Evolutionary conservation across 2,797 vertebrate species (phyloP).

Genomic region (Sebastes trivittatus): DNA sequence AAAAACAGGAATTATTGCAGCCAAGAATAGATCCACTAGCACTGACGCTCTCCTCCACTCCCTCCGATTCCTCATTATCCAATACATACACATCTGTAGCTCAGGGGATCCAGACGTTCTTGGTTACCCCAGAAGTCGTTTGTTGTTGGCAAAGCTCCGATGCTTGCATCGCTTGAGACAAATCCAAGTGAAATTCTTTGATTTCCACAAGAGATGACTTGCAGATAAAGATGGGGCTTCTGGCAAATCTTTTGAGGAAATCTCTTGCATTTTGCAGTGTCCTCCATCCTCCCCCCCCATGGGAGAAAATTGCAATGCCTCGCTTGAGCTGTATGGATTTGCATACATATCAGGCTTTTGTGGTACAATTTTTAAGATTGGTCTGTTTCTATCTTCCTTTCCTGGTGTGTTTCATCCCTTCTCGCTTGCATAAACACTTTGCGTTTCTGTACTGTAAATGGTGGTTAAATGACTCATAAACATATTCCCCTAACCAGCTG

Average conservation of each 20-base stretch:
- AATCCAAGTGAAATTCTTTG: constrained; percentile 51
- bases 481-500: neutral
- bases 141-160: constrained; percentile 49
- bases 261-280: constrained; percentile 18
- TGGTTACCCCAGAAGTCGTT: constrained; percentile 46
- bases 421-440: neutral
- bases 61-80: constrained; percentile 56
- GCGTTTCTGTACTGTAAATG: neutral
- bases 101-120: constrained; percentile 49
- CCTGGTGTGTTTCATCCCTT: constrained; percentile 12
- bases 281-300: neutral
- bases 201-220: constrained; percentile 44
- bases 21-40: constrained; percentile 58
- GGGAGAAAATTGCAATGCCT: constrained; percentile 9
- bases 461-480: constrained; percentile 16
- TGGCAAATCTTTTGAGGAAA: constrained; percentile 40
- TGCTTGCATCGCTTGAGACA: constrained; percentile 36
- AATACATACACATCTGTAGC: constrained; percentile 49
- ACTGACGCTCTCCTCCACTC: constrained; percentile 6
- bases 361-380: neutral
- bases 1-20: constrained; percentile 50
- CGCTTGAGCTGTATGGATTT: constrained; percentile 37
- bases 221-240: constrained; percentile 51
- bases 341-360: constrained; percentile 22
- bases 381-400: neutral